phyloP scores from a whole-genome alignment of 2,888 invertebrate species.

The Drosophila acutilabella region DNA sequence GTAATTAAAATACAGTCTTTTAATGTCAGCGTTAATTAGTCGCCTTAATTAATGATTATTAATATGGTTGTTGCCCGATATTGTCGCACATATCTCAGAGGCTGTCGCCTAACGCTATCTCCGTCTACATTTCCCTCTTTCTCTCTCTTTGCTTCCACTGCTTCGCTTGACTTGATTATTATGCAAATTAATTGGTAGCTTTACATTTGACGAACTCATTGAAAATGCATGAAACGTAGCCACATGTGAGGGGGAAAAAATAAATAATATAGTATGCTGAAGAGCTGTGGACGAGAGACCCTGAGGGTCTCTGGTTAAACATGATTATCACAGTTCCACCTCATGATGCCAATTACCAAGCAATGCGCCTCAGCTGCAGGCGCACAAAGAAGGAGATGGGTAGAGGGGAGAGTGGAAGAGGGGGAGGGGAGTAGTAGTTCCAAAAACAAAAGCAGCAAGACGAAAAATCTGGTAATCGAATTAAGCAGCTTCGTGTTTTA shows the following conservation, averaged over 20 bases:
- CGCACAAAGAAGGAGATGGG: not conserved
- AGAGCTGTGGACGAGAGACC: constrained; percentile 14
- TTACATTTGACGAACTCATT: constrained; percentile 78
- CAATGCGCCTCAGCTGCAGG: constrained; percentile 38
- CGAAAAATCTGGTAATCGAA: constrained; percentile 73
- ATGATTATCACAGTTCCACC: constrained; percentile 81
- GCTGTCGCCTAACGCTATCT: not conserved
- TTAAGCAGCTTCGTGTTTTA: constrained; percentile 80
- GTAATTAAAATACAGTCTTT: constrained; percentile 75
- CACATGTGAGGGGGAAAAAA: constrained; percentile 25
- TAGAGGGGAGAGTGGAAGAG: not conserved
- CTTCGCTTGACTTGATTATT: constrained; percentile 64
- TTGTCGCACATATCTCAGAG: constrained; percentile 50
- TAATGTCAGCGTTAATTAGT: constrained; percentile 80
- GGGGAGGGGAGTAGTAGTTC: not conserved
- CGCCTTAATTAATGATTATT: constrained; percentile 79
- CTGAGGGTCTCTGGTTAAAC: constrained; percentile 61
- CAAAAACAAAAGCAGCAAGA: constrained; percentile 23
- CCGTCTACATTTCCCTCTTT: not conserved
- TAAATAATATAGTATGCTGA: constrained; percentile 6
- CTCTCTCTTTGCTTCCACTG: not conserved
- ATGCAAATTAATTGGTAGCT: constrained; percentile 75
- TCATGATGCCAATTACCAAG: constrained; percentile 67
- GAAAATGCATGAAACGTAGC: constrained; percentile 67
- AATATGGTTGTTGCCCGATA: constrained; percentile 74